Percentiles rank a stretch among this genome's conserved stretches.
Conservation (phyloP, 2,113 vertebrate species). For the Illadopsis cleaveri region DNA sequence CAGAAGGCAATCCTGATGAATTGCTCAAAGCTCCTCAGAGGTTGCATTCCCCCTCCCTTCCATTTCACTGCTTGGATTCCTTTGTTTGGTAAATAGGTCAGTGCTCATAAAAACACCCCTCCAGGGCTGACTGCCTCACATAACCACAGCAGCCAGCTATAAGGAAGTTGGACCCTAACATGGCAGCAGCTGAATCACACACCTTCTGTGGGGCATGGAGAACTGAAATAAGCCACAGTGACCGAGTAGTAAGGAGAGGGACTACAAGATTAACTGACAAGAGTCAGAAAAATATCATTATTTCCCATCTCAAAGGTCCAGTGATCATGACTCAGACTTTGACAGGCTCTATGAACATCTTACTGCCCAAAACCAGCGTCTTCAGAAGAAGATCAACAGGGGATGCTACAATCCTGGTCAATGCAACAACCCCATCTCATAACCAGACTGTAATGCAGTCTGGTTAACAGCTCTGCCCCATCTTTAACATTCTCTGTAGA, state of each 20-base stretch:
- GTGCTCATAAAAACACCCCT: conserved; percentile 36
- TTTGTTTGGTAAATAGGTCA: conserved; percentile 69
- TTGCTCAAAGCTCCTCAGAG: background rate
- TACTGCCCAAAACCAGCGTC: background rate
- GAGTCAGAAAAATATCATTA: background rate
- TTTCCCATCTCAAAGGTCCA: background rate
- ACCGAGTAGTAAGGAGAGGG: background rate
- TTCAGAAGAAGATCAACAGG: background rate
- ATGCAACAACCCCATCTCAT: background rate
- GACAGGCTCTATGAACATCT: background rate
- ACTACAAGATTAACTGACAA: background rate
- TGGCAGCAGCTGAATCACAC: background rate
- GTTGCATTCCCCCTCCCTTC: background rate
- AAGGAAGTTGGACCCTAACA: background rate
- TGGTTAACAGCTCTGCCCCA: background rate
- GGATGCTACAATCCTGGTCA: background rate
- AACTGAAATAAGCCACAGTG: background rate
- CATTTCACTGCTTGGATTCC: background rate
- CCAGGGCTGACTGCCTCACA: background rate
- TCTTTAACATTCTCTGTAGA: background rate
- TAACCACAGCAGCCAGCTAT: background rate
- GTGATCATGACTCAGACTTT: background rate
- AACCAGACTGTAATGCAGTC: background rate
- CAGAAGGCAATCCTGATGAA: background rate
- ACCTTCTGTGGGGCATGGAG: background rate